A percentile compares a stretch with the other conserved stretches of the same genome.
phyloP scores from a whole-genome alignment of 2,113 vertebrate species.

The Psephotus haematonotus region DNA sequence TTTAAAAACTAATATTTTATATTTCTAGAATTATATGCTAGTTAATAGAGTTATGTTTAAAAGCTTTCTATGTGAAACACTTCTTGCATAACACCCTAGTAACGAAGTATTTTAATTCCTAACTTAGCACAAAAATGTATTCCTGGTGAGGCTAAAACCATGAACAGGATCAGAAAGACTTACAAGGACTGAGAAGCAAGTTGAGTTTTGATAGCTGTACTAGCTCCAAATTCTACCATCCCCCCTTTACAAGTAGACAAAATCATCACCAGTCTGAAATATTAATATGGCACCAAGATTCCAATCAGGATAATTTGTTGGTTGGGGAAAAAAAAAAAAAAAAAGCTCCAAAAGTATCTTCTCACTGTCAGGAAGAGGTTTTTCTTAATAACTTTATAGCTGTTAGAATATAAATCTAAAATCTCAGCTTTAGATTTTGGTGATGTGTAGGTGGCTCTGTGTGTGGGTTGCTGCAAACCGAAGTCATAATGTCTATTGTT shows the following conservation, averaged over 20 bases:
- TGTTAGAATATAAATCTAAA: slow-evolving; percentile 30
- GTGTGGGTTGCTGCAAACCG: slow-evolving; percentile 3
- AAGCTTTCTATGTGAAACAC: neutral
- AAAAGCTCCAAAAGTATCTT: slow-evolving; percentile 12
- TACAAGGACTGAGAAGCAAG: neutral
- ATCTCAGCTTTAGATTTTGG: slow-evolving; percentile 6
- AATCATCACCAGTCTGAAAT: neutral
- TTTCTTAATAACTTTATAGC: slow-evolving; percentile 1
- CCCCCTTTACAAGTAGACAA: neutral
- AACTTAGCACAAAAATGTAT: neutral
- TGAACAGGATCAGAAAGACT: neutral
- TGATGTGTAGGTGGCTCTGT: neutral
- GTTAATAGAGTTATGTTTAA: neutral
- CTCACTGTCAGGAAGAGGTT: neutral
- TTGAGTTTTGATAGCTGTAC: neutral
- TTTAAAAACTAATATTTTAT: neutral
- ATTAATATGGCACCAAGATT: slow-evolving; percentile 1
- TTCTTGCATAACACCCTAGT: neutral
- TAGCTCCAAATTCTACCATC: neutral
- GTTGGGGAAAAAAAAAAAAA: neutral
- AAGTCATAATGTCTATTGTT: slow-evolving; percentile 45
- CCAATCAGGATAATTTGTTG: slow-evolving; percentile 1
- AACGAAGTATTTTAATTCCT: neutral
- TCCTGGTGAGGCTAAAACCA: neutral
- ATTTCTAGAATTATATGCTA: neutral